These are phyloP conservation scores for Microplitis demolitor DNA, from an alignment of 1,140 invertebrate species.

Conservation along the genomic window DNA sequence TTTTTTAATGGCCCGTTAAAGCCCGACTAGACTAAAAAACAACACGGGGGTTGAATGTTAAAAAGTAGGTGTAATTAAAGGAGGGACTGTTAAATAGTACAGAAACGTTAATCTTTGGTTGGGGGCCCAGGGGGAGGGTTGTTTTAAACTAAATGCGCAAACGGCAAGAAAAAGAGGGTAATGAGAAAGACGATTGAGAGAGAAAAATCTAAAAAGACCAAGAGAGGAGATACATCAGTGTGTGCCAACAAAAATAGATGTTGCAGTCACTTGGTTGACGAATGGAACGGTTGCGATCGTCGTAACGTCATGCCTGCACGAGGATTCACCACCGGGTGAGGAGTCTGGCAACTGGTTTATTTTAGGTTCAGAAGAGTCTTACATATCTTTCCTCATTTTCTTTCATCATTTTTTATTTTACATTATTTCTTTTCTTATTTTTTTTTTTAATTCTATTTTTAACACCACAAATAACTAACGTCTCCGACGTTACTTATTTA, in stretches of 20 bases:
- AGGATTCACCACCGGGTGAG: slow-evolving; percentile 13
- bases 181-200: slow-evolving; percentile 12
- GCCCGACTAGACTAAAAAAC: no score
- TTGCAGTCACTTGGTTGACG: slow-evolving; percentile 9
- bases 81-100: not conserved
- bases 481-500: no score
- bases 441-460: not conserved
- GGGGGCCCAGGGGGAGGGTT: not conserved
- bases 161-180: not conserved
- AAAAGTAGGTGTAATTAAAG: not conserved
- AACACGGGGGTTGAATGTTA: no score
- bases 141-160: slow-evolving; percentile 10
- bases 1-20: no score
- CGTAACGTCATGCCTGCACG: slow-evolving; percentile 1
- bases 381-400: not conserved
- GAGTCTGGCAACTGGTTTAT: slow-evolving; percentile 4
- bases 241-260: slow-evolving; percentile 29
- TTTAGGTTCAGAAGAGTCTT: not conserved
- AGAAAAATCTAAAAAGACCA: not conserved
- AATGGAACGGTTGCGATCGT: slow-evolving; percentile 9
- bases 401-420: not conserved
- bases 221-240: not conserved
- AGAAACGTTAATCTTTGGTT: not conserved
- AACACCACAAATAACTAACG: slow-evolving; percentile 1
- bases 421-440: not conserved